These are phyloP conservation scores for Drosophila suboccidentalis DNA, from an alignment of 2,888 invertebrate genomes.

Conservation along the genomic window DNA sequence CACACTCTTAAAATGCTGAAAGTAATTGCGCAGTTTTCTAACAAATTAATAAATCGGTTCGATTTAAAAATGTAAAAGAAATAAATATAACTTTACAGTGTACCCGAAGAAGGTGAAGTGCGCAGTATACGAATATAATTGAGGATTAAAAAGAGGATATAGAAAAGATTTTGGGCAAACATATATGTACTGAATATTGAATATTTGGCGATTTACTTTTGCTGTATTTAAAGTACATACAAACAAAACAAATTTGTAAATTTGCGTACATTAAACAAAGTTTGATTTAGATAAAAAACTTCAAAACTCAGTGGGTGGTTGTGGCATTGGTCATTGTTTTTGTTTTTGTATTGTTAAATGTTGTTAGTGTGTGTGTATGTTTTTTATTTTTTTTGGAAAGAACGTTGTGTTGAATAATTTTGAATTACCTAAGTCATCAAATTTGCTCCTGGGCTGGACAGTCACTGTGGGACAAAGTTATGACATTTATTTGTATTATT, in stretches of 20 bases:
- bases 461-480: constrained; percentile 87
- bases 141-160: constrained; percentile 22
- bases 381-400: constrained; percentile 9
- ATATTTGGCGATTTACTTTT: constrained; percentile 31
- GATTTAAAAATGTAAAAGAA: constrained; percentile 7
- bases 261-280: constrained; percentile 63
- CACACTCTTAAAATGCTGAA: constrained; percentile 50
- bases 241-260: constrained; percentile 50
- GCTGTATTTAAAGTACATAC: constrained; percentile 53
- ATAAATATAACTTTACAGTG: constrained; percentile 27
- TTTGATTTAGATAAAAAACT: constrained; percentile 50
- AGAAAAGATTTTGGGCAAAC: constrained; percentile 36
- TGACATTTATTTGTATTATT: constrained; percentile 74
- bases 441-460: constrained; percentile 90
- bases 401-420: constrained; percentile 50
- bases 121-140: constrained; percentile 30
- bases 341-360: constrained; percentile 34
- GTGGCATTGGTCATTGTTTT: constrained; percentile 34
- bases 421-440: constrained; percentile 90
- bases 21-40: constrained; percentile 36
- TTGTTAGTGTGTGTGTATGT: constrained; percentile 33
- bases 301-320: constrained; percentile 59
- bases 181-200: constrained; percentile 6
- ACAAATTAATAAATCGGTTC: constrained; percentile 30
- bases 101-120: constrained; percentile 38